Conservation (phyloP, 2,888 invertebrate genomes). For the Trichogramma dendrolimi region DNA sequence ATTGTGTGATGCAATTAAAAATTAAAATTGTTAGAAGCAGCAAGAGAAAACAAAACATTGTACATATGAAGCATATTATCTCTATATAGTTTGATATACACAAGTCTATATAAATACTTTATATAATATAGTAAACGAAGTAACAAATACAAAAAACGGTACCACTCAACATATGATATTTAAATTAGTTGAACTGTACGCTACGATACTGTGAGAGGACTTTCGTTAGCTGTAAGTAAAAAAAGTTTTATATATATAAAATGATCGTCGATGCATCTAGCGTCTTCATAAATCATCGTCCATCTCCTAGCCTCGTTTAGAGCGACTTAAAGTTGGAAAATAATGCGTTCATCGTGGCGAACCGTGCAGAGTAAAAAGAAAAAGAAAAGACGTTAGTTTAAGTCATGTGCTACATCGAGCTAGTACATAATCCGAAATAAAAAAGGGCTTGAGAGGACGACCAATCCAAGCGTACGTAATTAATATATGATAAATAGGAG, state of each 20-base stretch:
- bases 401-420: constrained; percentile 32
- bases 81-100: constrained; percentile 49
- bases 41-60: constrained; percentile 39
- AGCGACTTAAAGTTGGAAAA: constrained; percentile 26
- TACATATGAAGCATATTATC: constrained; percentile 46
- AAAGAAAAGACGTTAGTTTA: constrained; percentile 23
- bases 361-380: constrained; percentile 17
- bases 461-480: constrained; percentile 28
- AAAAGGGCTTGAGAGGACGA: constrained; percentile 28
- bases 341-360: constrained; percentile 28
- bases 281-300: constrained; percentile 40
- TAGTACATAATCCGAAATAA: constrained; percentile 28
- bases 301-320: constrained; percentile 30
- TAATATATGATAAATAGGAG: constrained; percentile 23
- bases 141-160: constrained; percentile 36
- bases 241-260: constrained; percentile 42
- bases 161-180: constrained; percentile 39
- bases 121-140: constrained; percentile 42
- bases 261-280: constrained; percentile 43
- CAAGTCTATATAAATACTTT: constrained; percentile 51
- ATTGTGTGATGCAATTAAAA: constrained; percentile 39
- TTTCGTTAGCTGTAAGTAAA: constrained; percentile 46
- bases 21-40: constrained; percentile 30
- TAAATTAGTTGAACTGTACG: constrained; percentile 41
- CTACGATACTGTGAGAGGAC: constrained; percentile 37